Evolutionary conservation across 1,140 invertebrate genomes (phyloP).

Genomic region (Cheumatopsyche charites): DNA sequence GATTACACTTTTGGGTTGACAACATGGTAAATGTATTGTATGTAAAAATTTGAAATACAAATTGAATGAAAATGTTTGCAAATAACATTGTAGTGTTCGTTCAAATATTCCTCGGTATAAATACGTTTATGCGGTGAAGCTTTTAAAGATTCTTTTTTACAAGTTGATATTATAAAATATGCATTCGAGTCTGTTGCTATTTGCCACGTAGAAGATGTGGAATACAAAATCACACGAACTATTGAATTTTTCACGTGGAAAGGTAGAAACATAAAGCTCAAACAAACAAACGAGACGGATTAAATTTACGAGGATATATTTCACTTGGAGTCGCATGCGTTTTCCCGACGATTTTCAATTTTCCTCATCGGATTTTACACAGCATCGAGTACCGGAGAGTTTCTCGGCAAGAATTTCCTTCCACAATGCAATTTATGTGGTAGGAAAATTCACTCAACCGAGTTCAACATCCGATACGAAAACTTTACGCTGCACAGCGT

Average conservation of each 20-base stretch:
- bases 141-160: too few species aligned
- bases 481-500: background rate
- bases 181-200: too few species aligned
- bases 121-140: too few species aligned
- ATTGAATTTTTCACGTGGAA: background rate
- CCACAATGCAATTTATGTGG: constrained; percentile 23
- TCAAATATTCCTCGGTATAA: too few species aligned
- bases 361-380: constrained; percentile 12
- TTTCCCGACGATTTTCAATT: constrained; percentile 24
- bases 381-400: background rate
- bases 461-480: constrained; percentile 8
- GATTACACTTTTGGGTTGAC: constrained; percentile 4
- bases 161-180: too few species aligned
- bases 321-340: background rate
- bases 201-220: too few species aligned
- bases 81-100: too few species aligned
- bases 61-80: too few species aligned
- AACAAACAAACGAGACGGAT: background rate
- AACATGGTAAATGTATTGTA: background rate
- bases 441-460: constrained; percentile 6
- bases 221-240: too few species aligned
- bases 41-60: too few species aligned
- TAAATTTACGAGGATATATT: constrained; percentile 34
- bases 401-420: constrained; percentile 23
- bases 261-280: background rate